Conservation (phyloP, 2,888 invertebrate species). For the Torymus texanus region DNA sequence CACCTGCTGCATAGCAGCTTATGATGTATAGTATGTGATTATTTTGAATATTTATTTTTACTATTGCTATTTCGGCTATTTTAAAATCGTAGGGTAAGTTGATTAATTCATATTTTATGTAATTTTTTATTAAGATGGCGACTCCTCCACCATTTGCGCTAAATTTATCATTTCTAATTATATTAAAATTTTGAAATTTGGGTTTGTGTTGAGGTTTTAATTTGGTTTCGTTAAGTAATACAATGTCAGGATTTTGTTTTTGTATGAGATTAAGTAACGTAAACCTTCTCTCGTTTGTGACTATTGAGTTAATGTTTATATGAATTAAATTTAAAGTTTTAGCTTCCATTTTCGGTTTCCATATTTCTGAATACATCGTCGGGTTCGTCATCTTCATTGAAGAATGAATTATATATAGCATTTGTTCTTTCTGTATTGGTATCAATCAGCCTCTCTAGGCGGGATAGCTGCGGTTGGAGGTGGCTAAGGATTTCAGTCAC, state of each 20-base stretch:
- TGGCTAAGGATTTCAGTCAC: neutral
- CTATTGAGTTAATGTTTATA: neutral
- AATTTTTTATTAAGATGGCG: neutral
- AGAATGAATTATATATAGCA: neutral
- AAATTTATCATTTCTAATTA: neutral
- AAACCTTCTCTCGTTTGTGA: neutral
- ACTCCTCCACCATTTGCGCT: neutral
- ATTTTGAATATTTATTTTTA: neutral
- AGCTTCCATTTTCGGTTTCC: neutral
- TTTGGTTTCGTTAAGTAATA: neutral
- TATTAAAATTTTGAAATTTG: neutral
- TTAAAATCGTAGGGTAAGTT: neutral
- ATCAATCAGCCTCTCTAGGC: neutral
- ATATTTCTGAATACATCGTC: neutral
- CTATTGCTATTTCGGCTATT: neutral
- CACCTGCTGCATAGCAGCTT: neutral
- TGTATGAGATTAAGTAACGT: neutral
- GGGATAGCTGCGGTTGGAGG: neutral
- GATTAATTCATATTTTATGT: neutral
- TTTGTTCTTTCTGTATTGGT: neutral
- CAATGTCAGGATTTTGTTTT: neutral
- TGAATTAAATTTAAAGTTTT: neutral
- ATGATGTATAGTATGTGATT: neutral
- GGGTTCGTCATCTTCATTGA: neutral
- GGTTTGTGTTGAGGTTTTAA: neutral